phyloP scores from a whole-genome alignment of 2,113 vertebrate species.

The Halichoeres trimaculatus region DNA sequence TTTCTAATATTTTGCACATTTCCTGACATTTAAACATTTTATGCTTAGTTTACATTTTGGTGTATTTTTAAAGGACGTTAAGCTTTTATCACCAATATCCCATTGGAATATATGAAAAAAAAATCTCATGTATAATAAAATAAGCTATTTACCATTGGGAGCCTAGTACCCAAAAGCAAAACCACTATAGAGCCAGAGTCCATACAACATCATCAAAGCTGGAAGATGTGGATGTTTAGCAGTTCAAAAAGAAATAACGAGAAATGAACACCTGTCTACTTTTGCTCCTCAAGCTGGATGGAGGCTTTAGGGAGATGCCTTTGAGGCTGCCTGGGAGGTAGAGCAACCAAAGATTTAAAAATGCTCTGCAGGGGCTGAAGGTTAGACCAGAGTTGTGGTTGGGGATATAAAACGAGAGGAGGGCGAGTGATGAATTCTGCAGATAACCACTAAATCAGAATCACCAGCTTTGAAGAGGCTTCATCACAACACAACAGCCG shows the following conservation, averaged over 20 bases:
- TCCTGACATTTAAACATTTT: not conserved
- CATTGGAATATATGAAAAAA: too few species aligned
- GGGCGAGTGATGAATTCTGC: constrained; percentile 24
- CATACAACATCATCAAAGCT: not conserved
- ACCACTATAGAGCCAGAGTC: not conserved
- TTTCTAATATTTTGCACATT: not conserved
- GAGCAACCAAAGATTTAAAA: constrained; percentile 22
- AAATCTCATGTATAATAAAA: not conserved
- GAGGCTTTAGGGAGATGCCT: constrained; percentile 30
- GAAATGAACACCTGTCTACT: constrained; percentile 16
- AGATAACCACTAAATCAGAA: constrained; percentile 43
- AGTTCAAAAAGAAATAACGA: constrained; percentile 12
- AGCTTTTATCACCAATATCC: too few species aligned
- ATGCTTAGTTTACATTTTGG: constrained; percentile 1
- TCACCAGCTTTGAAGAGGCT: constrained; percentile 42
- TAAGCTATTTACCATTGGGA: not conserved
- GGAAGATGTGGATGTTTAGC: constrained; percentile 1
- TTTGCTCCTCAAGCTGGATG: constrained; percentile 4
- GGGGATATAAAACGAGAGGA: constrained; percentile 18
- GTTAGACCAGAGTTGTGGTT: constrained; percentile 32
- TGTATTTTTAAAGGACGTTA: too few species aligned
- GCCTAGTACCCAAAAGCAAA: not conserved
- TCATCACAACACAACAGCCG: constrained; percentile 42
- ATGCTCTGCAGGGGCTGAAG: constrained; percentile 23
- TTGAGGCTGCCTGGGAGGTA: constrained; percentile 34